phyloP scores from a whole-genome alignment of 2,888 invertebrate genomes.

The Dexiosoma caninum region DNA sequence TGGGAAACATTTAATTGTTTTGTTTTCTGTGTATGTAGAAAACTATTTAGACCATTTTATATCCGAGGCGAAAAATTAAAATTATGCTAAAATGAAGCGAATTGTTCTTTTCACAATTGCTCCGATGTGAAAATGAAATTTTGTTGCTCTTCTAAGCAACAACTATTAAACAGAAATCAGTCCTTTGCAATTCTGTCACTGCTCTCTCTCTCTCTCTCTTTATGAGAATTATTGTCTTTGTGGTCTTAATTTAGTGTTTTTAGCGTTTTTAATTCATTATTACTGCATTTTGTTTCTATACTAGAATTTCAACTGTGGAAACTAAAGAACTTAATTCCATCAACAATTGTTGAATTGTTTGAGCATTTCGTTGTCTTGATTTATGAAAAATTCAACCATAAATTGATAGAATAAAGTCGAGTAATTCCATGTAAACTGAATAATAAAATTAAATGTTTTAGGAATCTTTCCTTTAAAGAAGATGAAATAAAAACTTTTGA shows the following conservation, averaged over 20 bases:
- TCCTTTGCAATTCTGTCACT: background rate
- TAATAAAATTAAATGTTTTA: slow-evolving; percentile 43
- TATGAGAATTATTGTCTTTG: slow-evolving; percentile 27
- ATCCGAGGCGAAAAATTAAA: too few relatives aligned
- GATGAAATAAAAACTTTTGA: too few relatives aligned
- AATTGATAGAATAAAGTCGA: background rate
- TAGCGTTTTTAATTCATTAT: slow-evolving; percentile 41
- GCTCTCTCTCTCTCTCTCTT: too few relatives aligned
- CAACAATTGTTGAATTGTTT: slow-evolving; percentile 32
- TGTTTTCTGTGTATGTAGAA: too few relatives aligned
- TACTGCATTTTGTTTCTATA: slow-evolving; percentile 1
- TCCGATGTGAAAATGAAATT: too few relatives aligned
- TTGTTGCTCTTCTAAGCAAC: too few relatives aligned
- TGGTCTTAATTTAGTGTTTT: slow-evolving; percentile 39
- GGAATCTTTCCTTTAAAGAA: too few relatives aligned
- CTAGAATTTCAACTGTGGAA: slow-evolving; percentile 19
- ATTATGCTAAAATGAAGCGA: too few relatives aligned
- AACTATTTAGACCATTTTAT: too few relatives aligned
- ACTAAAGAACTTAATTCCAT: slow-evolving; percentile 19
- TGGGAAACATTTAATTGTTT: too few relatives aligned
- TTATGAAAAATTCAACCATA: slow-evolving; percentile 40
- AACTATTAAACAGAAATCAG: background rate
- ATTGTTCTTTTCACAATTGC: too few relatives aligned
- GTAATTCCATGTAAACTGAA: slow-evolving; percentile 49
- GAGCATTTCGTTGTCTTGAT: slow-evolving; percentile 32